These are phyloP conservation scores for Seriola dumerili DNA, from an alignment of 2,113 vertebrate species.

Conservation along the genomic window DNA sequence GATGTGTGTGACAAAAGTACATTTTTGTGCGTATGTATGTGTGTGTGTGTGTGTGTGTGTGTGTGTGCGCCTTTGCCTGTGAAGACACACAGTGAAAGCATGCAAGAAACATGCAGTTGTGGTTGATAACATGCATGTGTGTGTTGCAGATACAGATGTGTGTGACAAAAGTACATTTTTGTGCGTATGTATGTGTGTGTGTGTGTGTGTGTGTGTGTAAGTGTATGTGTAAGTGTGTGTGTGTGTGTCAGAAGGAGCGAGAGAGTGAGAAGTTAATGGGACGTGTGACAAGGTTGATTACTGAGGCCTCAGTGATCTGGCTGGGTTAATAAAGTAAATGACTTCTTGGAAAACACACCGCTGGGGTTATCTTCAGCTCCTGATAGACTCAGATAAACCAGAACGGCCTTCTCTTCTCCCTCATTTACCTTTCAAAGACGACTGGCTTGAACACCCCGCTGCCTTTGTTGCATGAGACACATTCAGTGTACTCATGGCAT, in stretches of 20 bases:
- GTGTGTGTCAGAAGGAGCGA: conserved; percentile 39
- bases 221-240: not conserved
- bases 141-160: conserved; percentile 43
- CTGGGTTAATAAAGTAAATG: conserved; percentile 82
- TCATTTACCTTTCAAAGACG: conserved; percentile 47
- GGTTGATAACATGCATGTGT: conserved; percentile 8
- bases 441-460: conserved; percentile 23
- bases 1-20: too few species aligned
- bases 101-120: conserved; percentile 29
- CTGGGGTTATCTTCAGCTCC: conserved; percentile 55
- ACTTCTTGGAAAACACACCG: conserved; percentile 73
- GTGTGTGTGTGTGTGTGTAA: conserved; percentile 33
- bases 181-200: conserved; percentile 11
- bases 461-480: not conserved
- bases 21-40: conserved; percentile 12
- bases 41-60: conserved; percentile 12
- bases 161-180: conserved; percentile 16
- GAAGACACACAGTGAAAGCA: not conserved
- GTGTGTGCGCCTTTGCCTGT: not conserved
- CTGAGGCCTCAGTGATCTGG: conserved; percentile 74
- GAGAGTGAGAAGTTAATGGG: conserved; percentile 79
- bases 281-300: conserved; percentile 81
- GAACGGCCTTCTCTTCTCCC: conserved; percentile 44
- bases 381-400: conserved; percentile 63
- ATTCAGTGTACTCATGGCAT: not conserved